Conservation (phyloP, 2,797 vertebrate species). For the Selene dorsalis region DNA sequence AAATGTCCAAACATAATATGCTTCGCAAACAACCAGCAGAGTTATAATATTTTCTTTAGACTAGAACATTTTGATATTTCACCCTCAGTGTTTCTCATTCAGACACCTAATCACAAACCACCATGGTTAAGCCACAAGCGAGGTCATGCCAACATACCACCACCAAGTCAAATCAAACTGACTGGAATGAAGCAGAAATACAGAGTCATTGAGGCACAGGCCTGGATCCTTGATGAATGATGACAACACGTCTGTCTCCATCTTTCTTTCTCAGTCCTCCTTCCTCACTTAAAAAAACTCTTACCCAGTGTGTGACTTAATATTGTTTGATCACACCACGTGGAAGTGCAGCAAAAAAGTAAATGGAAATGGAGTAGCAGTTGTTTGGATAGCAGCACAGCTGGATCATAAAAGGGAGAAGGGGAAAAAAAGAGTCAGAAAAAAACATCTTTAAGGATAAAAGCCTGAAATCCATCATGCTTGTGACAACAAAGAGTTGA, state of each 20-base stretch:
- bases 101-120: not conserved
- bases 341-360: constrained; percentile 16
- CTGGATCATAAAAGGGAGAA: constrained; percentile 48
- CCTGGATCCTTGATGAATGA: constrained; percentile 14
- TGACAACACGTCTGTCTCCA: constrained; percentile 22
- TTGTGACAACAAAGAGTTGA: constrained; percentile 63
- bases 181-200: constrained; percentile 13
- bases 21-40: constrained; percentile 9
- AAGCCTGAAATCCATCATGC: constrained; percentile 59
- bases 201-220: not conserved
- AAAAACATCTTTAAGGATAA: constrained; percentile 50
- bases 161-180: constrained; percentile 4
- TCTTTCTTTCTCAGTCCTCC: constrained; percentile 2
- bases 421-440: not conserved
- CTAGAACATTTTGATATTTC: constrained; percentile 22
- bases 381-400: constrained; percentile 47
- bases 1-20: constrained; percentile 22
- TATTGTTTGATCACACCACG: constrained; percentile 32
- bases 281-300: constrained; percentile 30
- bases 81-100: constrained; percentile 2
- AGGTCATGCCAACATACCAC: not conserved
- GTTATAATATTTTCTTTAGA: not conserved
- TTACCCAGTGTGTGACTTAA: constrained; percentile 20
- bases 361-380: constrained; percentile 25
- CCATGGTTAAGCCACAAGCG: constrained; percentile 16